Evolutionary conservation across 1,140 invertebrate species (phyloP).

Genomic region (Drosophila sucinea): DNA sequence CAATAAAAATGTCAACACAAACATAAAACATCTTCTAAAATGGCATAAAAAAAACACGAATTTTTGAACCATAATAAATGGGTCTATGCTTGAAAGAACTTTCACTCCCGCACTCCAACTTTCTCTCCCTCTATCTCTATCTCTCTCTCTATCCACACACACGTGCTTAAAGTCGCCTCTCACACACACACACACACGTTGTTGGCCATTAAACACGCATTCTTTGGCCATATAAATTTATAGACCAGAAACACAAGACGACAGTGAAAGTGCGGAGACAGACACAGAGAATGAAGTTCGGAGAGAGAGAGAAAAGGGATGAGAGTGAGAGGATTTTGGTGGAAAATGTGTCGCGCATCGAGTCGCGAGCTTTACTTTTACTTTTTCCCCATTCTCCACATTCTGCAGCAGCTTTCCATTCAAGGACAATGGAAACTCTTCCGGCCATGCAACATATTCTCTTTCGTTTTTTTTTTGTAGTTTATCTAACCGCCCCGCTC

Average conservation of each 20-base stretch:
- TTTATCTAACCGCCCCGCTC: conserved; percentile 30
- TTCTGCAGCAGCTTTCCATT: conserved; percentile 31
- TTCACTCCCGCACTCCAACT: conserved; percentile 31
- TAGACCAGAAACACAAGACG: conserved; percentile 71
- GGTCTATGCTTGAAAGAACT: conserved; percentile 48
- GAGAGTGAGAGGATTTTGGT: conserved; percentile 38
- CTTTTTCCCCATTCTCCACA: conserved; percentile 20
- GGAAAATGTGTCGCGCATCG: conserved; percentile 64
- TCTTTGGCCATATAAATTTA: conserved; percentile 79
- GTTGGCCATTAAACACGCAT: conserved; percentile 80
- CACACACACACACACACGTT: conserved; percentile 57
- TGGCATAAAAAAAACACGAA: conserved; percentile 60
- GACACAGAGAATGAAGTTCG: background rate
- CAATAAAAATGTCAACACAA: conserved; percentile 81
- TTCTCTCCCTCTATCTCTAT: conserved; percentile 6
- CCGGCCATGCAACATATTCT: conserved; percentile 7
- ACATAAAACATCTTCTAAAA: conserved; percentile 82
- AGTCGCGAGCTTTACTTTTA: conserved; percentile 59
- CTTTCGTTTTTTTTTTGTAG: conserved; percentile 30
- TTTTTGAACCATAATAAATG: conserved; percentile 80
- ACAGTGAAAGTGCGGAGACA: conserved; percentile 58
- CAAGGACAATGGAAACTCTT: conserved; percentile 46
- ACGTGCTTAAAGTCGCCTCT: conserved; percentile 49
- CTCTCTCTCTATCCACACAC: conserved; percentile 25
- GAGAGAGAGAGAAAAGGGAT: background rate